These are phyloP conservation scores for Alethe castanea DNA, from an alignment of 2,113 vertebrate genomes.

Conservation along the genomic window DNA sequence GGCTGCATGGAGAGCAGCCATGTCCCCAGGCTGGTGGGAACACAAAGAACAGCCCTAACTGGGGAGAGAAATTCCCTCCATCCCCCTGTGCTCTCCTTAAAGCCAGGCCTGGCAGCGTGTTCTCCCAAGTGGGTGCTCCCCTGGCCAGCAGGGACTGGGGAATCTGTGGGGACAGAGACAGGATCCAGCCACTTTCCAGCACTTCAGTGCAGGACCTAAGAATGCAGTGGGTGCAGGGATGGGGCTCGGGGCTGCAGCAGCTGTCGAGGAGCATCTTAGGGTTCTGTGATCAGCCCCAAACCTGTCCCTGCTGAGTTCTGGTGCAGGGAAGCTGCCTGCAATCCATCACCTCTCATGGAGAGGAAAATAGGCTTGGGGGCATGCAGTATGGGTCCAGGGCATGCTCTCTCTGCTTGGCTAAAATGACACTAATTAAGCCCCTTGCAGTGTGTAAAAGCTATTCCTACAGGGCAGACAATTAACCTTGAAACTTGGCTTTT, in stretches of 20 bases:
- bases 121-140: not conserved
- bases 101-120: not conserved
- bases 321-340: not conserved
- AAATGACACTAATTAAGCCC: slow-evolving; percentile 60
- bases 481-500: slow-evolving; percentile 63
- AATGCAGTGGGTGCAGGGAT: not conserved
- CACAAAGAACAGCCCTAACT: rapidly evolving
- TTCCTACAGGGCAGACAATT: slow-evolving; percentile 54
- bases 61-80: not conserved
- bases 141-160: rapidly evolving
- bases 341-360: not conserved
- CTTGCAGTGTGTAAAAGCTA: slow-evolving; percentile 23
- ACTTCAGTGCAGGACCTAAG: not conserved
- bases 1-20: rapidly evolving
- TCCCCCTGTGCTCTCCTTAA: not conserved
- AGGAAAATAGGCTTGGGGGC: slow-evolving; percentile 25
- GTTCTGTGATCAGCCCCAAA: not conserved
- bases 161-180: not conserved
- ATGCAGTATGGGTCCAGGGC: not conserved
- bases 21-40: not conserved
- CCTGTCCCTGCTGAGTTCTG: not conserved
- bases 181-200: not conserved
- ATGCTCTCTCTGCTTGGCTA: slow-evolving; percentile 35
- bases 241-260: not conserved
- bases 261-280: not conserved